phyloP scores from a whole-genome alignment of 2,797 vertebrate species.

The Rachycentron canadum region DNA sequence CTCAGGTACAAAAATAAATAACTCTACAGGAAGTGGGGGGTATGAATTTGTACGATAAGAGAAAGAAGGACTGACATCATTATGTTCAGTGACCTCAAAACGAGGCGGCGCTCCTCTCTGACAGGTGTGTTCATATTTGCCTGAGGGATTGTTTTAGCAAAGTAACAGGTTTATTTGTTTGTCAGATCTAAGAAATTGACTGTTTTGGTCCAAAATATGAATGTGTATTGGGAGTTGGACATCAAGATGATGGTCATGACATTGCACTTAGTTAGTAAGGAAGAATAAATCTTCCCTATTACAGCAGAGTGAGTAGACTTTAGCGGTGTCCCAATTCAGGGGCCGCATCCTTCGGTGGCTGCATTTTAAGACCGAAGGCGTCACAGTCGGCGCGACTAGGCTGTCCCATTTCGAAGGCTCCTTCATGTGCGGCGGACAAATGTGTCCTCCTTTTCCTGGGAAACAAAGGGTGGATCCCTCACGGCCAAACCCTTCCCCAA shows the following conservation, averaged over 20 bases:
- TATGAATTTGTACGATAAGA: background rate
- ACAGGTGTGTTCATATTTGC: conserved; percentile 22
- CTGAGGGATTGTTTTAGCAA: background rate
- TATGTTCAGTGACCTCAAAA: background rate
- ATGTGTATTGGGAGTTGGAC: background rate
- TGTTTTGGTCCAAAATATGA: conserved; percentile 5
- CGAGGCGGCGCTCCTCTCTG: background rate
- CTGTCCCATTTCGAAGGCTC: too few species aligned
- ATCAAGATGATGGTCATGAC: background rate
- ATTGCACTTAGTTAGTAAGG: background rate
- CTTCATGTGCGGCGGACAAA: too few species aligned
- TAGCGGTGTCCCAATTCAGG: too few species aligned
- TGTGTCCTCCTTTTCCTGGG: too few species aligned
- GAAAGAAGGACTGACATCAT: background rate
- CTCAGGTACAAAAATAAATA: background rate
- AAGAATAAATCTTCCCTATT: conserved; percentile 9
- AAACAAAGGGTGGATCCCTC: too few species aligned
- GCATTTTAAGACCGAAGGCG: too few species aligned
- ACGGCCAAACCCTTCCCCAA: too few species aligned
- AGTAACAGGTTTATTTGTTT: background rate
- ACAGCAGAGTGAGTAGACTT: background rate
- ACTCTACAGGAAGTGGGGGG: background rate
- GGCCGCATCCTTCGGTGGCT: too few species aligned
- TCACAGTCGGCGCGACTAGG: too few species aligned
- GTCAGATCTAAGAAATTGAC: background rate